Conservation (phyloP, 2,797 vertebrate species). For the Danio albolineatus region DNA sequence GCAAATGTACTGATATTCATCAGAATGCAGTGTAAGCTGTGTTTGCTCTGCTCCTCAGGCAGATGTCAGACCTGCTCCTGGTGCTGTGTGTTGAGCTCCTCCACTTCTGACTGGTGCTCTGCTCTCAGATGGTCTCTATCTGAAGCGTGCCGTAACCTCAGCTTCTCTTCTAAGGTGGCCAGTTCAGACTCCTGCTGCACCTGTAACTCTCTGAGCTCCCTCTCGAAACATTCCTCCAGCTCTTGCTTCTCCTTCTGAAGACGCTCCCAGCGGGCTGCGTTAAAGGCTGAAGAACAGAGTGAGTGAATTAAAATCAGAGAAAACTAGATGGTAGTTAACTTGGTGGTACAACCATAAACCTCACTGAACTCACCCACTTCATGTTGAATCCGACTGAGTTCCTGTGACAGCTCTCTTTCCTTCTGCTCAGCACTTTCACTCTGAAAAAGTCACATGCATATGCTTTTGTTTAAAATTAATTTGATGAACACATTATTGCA, state of each 20-base stretch:
- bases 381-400: constrained; percentile 88
- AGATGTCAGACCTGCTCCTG: constrained; percentile 85
- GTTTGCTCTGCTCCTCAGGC: neutral
- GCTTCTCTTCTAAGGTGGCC: constrained; percentile 80
- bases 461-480: constrained; percentile 74
- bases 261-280: constrained; percentile 80
- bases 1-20: no score
- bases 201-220: constrained; percentile 83
- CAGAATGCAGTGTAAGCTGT: neutral
- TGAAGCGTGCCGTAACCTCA: constrained; percentile 80
- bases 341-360: neutral
- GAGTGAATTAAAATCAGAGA: neutral
- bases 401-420: constrained; percentile 84
- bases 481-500: no score
- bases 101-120: constrained; percentile 85
- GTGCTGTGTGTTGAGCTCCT: constrained; percentile 83
- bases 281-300: constrained; percentile 75
- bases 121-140: constrained; percentile 82
- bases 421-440: constrained; percentile 86
- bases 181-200: constrained; percentile 88
- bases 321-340: no score
- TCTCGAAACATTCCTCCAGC: constrained; percentile 86
- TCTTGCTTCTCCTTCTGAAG: constrained; percentile 88
- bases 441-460: constrained; percentile 75
- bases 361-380: constrained; percentile 90